A percentile compares a stretch with the other conserved stretches of the same genome.
These are phyloP conservation scores for Sus cebifrons DNA, from an alignment of 2,797 vertebrate species.

Conservation along the genomic window DNA sequence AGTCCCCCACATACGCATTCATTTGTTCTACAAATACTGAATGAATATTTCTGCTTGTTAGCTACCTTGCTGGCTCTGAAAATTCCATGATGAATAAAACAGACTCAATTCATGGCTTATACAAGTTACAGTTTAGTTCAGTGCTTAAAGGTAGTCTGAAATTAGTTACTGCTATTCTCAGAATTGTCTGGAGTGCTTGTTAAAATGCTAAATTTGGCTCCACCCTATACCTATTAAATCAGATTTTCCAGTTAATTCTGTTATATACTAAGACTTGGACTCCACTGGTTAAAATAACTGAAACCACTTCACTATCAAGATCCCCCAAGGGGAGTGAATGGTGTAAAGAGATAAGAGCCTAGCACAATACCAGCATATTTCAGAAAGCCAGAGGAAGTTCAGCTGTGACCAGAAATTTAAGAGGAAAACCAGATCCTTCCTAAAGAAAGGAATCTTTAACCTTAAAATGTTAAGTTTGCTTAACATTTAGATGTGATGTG, in stretches of 20 bases:
- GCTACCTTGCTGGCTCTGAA: neutral
- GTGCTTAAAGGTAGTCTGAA: neutral
- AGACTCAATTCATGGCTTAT: neutral
- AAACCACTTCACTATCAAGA: neutral
- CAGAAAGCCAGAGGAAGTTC: neutral
- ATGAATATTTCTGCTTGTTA: neutral
- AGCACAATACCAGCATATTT: neutral
- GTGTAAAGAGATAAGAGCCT: neutral
- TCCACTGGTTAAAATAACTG: neutral
- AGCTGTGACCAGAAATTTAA: neutral
- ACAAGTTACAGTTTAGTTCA: neutral
- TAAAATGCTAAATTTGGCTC: neutral
- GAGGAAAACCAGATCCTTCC: neutral
- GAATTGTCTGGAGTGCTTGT: neutral
- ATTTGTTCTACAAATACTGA: neutral
- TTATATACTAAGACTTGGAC: neutral
- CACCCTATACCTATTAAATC: neutral
- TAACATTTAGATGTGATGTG: no score
- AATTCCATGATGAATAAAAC: neutral
- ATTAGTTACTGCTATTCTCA: neutral
- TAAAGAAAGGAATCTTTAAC: neutral
- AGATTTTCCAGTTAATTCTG: constrained; percentile 14
- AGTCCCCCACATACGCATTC: neutral
- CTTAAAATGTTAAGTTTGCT: no score
- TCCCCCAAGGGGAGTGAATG: neutral